A percentile compares a stretch with the other conserved stretches of the same genome.
These are phyloP conservation scores for Microtus richardsoni DNA, from an alignment of 2,113 vertebrate genomes.

Conservation along the genomic window DNA sequence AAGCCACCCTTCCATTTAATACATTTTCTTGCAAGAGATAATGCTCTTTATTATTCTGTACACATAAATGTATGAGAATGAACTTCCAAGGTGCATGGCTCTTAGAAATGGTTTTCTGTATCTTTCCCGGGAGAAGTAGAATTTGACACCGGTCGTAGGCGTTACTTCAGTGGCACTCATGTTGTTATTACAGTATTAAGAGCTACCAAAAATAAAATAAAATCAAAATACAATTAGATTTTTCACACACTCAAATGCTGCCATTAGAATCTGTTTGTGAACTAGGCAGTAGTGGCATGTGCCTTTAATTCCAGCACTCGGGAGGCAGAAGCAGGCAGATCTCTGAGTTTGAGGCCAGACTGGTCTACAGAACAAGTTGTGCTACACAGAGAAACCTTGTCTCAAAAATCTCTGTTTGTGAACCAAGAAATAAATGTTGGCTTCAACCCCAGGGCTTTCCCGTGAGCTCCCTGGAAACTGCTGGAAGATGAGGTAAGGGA, in stretches of 20 bases:
- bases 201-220: background rate
- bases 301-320: background rate
- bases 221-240: background rate
- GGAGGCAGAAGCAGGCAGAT: background rate
- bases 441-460: constrained; percentile 1
- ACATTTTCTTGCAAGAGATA: constrained; percentile 26
- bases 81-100: constrained; percentile 5
- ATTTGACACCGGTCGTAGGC: background rate
- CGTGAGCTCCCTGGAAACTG: constrained; percentile 56
- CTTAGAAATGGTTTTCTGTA: constrained; percentile 23
- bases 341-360: background rate
- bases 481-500: constrained; percentile 28
- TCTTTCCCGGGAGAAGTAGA: constrained; percentile 11
- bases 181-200: constrained; percentile 32
- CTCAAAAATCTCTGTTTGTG: constrained; percentile 13
- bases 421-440: constrained; percentile 13
- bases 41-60: constrained; percentile 41
- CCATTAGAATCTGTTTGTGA: constrained; percentile 49
- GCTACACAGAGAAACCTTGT: background rate
- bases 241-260: constrained; percentile 42
- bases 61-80: constrained; percentile 39
- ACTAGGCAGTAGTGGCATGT: background rate
- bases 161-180: background rate
- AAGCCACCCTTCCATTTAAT: constrained; percentile 14
- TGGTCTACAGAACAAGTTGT: background rate